Conservation (phyloP, 2,888 invertebrate genomes). For the Eupithecia dodoneata region DNA sequence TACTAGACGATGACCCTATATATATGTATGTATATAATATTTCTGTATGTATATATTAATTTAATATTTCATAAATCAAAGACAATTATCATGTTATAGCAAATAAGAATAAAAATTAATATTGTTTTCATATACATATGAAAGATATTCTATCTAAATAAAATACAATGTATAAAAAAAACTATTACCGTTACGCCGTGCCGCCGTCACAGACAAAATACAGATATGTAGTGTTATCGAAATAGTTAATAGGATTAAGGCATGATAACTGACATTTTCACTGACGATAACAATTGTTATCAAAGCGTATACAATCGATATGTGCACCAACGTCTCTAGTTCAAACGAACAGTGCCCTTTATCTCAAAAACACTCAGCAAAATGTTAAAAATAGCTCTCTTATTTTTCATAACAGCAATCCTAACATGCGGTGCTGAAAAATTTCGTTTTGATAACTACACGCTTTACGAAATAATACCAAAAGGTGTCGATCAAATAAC, state of each 20-base stretch:
- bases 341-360: background rate
- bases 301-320: background rate
- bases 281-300: slow-evolving; percentile 2
- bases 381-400: slow-evolving; percentile 41
- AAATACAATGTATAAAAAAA: background rate
- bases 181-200: background rate
- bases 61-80: too few relatives aligned
- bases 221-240: background rate
- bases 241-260: background rate
- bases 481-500: slow-evolving; percentile 69
- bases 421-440: slow-evolving; percentile 48
- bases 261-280: background rate
- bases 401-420: slow-evolving; percentile 35
- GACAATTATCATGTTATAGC: too few relatives aligned
- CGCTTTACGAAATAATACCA: slow-evolving; percentile 80
- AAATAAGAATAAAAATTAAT: too few relatives aligned
- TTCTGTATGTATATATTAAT: too few relatives aligned
- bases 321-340: background rate
- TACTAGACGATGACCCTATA: too few relatives aligned
- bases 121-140: too few relatives aligned
- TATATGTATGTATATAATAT: too few relatives aligned
- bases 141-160: background rate
- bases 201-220: background rate
- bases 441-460: slow-evolving; percentile 59
- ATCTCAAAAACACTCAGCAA: slow-evolving; percentile 15